Evolutionary conservation across 2,113 vertebrate genomes (phyloP), one percentile per base, ranked within the genome.

Genomic region (Nycticryphes semicollaris): DNA sequence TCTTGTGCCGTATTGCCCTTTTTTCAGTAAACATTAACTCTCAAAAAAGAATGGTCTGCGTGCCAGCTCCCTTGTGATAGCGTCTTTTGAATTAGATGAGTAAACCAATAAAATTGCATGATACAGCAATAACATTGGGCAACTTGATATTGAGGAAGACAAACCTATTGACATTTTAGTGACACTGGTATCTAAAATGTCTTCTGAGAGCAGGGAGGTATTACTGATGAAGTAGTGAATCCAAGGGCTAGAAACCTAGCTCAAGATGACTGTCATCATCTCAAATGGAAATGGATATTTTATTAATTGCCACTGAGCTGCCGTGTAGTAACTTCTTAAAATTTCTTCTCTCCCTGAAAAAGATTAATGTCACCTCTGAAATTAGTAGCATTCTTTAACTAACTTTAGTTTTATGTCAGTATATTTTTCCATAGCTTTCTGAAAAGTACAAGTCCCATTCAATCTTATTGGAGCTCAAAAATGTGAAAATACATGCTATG

Each of bases 281-380:
- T 68, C 45, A 28, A 33, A 19, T 12, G 11, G n/a, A 74, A 74
- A 6, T 19, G 37, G 21, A 68, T 13, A 43, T 63, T 68, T 60
- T 87, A 11, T 66, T 60, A 54, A 78, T 69, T 79, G 33, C 22
- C 74, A 7, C 43, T 80, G 45, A 76, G 27, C 20, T 39, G n/a
- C 50, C 6, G 48, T 45, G 27, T 43, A 56, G 74, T 45, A 63
- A 69, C 33, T 68, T 62, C 31, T 54, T 20, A 60, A 23, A 37
- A 56, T 81, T 64, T 60, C 39, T 67, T 63, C 33, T 70, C 27
- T 70, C 45, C 31, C 31, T 50, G 27, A 35, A 76, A 91, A 76
- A 93, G 56, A 76, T 84, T 96, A 47, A 39, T n/a, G 78, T 56
- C 33, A 64, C 53, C 48, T 95, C 73, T 95, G 83, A 67, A 91